Evolutionary conservation across 2,113 vertebrate genomes (phyloP).

Genomic region (Neogale vison): DNA sequence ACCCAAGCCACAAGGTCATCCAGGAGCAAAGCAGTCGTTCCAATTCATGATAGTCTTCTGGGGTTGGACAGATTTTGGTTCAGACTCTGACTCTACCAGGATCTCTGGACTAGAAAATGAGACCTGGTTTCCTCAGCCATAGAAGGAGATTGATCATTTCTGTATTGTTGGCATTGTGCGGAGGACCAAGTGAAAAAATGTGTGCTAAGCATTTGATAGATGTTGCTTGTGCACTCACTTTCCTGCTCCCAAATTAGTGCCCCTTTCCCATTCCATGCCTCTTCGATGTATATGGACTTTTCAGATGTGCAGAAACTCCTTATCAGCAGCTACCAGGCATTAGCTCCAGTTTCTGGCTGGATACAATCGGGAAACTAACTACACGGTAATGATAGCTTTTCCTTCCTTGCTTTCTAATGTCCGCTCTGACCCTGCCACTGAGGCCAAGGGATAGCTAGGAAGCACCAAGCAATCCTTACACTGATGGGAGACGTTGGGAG

Average conservation of each 20-base stretch:
- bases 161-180: not conserved
- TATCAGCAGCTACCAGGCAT: not conserved
- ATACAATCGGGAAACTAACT: not conserved
- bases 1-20: not conserved
- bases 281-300: not conserved
- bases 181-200: constrained; percentile 3
- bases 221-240: not conserved
- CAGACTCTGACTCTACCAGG: not conserved
- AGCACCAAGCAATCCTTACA: not conserved
- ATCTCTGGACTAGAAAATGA: not conserved
- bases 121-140: not conserved
- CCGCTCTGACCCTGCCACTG: not conserved
- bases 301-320: not conserved
- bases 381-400: not conserved
- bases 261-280: not conserved
- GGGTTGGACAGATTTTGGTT: not conserved
- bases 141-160: constrained; percentile 12
- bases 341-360: not conserved
- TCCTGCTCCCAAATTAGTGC: not conserved
- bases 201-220: not conserved
- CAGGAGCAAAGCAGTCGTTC: not conserved
- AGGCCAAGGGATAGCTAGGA: not conserved
- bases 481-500: not conserved
- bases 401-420: not conserved
- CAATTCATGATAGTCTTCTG: not conserved